phyloP scores from a whole-genome alignment of 2,113 vertebrate species.

The Tichodroma muraria region DNA sequence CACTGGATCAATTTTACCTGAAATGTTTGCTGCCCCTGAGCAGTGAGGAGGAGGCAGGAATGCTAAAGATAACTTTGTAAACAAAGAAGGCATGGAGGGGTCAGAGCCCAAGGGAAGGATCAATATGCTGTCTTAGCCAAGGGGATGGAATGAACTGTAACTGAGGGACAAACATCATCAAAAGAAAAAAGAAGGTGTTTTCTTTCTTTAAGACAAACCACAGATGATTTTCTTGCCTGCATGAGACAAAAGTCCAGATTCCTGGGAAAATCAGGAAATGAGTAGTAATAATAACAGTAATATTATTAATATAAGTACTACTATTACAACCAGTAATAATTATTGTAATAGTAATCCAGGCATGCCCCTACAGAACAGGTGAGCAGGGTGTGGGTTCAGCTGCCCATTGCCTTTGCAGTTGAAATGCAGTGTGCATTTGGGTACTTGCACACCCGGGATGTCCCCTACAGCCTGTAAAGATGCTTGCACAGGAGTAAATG shows the following conservation, averaged over 20 bases:
- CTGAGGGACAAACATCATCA: background rate
- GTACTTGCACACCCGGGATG: accelerated
- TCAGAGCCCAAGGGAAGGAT: background rate
- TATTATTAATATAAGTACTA: background rate
- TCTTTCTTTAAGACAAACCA: background rate
- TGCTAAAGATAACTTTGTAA: constrained; percentile 52
- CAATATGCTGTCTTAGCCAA: constrained; percentile 7
- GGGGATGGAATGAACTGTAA: background rate
- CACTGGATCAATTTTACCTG: constrained; percentile 13
- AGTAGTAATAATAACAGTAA: background rate
- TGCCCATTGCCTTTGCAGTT: background rate
- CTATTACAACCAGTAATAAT: background rate
- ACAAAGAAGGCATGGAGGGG: constrained; percentile 6
- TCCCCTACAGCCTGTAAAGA: background rate
- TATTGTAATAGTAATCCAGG: background rate
- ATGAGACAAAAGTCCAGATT: background rate
- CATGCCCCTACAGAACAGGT: background rate
- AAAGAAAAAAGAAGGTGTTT: background rate
- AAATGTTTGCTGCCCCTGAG: constrained; percentile 10
- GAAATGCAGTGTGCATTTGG: accelerated
- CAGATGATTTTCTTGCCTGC: background rate
- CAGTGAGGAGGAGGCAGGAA: background rate
- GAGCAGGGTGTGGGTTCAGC: accelerated
- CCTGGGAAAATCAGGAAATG: background rate
- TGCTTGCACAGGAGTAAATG: background rate